Base-by-base conservation (phyloP, 2,888 invertebrate genomes). In the Diogma glabrata region DNA sequence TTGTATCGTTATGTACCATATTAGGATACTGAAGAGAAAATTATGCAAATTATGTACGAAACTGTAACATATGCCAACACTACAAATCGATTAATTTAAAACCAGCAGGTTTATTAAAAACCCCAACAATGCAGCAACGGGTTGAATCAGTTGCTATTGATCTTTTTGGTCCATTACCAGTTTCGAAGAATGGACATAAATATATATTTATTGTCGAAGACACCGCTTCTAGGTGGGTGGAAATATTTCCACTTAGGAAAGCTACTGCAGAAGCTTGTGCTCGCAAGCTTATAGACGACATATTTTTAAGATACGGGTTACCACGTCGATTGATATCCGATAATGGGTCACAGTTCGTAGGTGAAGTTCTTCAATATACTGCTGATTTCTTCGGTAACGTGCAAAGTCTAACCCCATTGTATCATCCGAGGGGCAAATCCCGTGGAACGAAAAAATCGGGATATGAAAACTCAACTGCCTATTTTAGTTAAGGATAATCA, bases 311-410 rank as follows among this genome's bases (percentile, higher is more conserved):
- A 2, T 66, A 60, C 54, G 66, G 67, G 1, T 47, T 59, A 2
- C 65, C 66, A 0, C 23, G 65, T 2, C 47, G 60, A 46, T 45
- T 69, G 2, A 60, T 61, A 3, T 60, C 59, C 24, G 66, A 69
- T 51, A 68, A 67, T 51, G 67, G 62, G 7, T 22, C 58, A 33
- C 64, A 61, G 56, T 66, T 66, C 50, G 57, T 66, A 0, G 59
- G 60, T 50, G 9, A 33, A n/a, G 9, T 33, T 9, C 12, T 33
- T 12, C 33, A 4, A 9, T 14, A 33, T 14, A 14, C 14, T n/a
- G 33, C 33, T 7, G 33, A 10, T 33, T 33, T n/a, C 33, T 33
- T 33, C 33, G 12, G 12, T 9, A 33, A n/a, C n/a, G n/a, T n/a
- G n/a, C n/a, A n/a, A n/a, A n/a, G n/a, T n/a, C n/a, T 59, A n/a